These are phyloP conservation scores for Sebastes dallii DNA, from an alignment of 2,797 vertebrate species.

Conservation along the genomic window DNA sequence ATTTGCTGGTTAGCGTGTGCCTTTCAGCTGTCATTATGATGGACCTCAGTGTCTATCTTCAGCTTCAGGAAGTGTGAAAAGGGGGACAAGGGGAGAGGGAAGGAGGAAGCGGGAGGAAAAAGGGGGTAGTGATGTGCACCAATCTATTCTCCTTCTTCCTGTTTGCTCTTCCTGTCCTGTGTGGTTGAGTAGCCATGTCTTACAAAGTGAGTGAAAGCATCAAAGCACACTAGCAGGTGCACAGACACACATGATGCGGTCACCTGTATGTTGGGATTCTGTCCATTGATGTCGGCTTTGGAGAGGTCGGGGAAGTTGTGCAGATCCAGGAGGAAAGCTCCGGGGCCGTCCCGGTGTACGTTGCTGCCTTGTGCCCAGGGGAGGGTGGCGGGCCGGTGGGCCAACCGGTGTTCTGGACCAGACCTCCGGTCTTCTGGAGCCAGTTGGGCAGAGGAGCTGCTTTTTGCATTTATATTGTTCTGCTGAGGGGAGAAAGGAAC, in stretches of 20 bases:
- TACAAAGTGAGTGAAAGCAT: constrained; percentile 35
- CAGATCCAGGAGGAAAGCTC: constrained; percentile 92
- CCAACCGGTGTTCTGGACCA: constrained; percentile 80
- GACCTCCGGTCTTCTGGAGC: constrained; percentile 74
- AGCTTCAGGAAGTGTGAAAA: constrained; percentile 53
- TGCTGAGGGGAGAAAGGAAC: constrained; percentile 56
- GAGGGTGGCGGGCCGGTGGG: constrained; percentile 82
- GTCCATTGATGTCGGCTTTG: constrained; percentile 95
- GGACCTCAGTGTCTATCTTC: constrained; percentile 49
- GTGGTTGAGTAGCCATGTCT: constrained; percentile 73
- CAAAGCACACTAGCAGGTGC: constrained; percentile 54
- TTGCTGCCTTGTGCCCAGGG: constrained; percentile 81
- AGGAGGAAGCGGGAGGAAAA: constrained; percentile 42
- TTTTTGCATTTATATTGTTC: constrained; percentile 84
- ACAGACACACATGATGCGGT: constrained; percentile 46
- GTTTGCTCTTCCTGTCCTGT: constrained; percentile 67
- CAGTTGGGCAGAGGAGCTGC: constrained; percentile 71
- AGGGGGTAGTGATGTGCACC: constrained; percentile 77
- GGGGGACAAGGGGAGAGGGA: constrained; percentile 4
- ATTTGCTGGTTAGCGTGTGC: constrained; percentile 47
- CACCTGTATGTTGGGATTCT: constrained; percentile 99
- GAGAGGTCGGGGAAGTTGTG: constrained; percentile 98
- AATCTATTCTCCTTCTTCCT: constrained; percentile 70
- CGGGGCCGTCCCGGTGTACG: constrained; percentile 89
- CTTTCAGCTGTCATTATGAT: constrained; percentile 66